Evolutionary conservation across 2,888 invertebrate species (phyloP).

Genomic region (Cyrtodaria siliqua): DNA sequence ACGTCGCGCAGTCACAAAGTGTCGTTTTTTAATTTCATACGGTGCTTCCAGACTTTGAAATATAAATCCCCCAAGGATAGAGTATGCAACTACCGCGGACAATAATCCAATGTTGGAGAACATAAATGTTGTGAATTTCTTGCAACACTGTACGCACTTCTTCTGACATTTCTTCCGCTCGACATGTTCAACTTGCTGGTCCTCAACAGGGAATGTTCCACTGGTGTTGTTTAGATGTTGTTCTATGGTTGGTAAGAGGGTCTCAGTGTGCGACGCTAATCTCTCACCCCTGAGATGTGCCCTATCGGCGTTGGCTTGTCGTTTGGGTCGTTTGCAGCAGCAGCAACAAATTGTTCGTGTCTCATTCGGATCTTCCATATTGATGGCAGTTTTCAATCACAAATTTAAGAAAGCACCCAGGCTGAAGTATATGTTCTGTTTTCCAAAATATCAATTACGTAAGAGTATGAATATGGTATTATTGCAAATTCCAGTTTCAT

Average conservation of each 20-base stretch:
- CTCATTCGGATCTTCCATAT: slow-evolving; percentile 9
- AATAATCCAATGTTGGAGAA: slow-evolving; percentile 98
- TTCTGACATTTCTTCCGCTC: slow-evolving; percentile 30
- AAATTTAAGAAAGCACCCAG: too few relatives aligned
- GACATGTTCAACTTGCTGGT: slow-evolving; percentile 2
- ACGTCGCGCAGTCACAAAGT: slow-evolving; percentile 61
- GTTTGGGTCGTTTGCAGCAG: slow-evolving; percentile 19
- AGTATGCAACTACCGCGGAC: slow-evolving; percentile 95
- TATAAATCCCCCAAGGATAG: slow-evolving; percentile 95
- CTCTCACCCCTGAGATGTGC: slow-evolving; percentile 8
- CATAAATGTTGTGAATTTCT: slow-evolving; percentile 94
- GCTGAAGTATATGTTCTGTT: too few relatives aligned
- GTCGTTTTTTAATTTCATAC: slow-evolving; percentile 69
- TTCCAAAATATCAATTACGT: too few relatives aligned
- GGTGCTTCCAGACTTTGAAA: slow-evolving; percentile 91
- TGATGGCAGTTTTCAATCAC: neutral
- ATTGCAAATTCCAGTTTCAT: too few relatives aligned
- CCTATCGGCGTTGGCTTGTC: neutral
- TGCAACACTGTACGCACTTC: slow-evolving; percentile 70
- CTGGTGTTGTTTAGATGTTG: neutral
- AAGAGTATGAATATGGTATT: too few relatives aligned
- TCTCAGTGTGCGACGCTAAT: slow-evolving; percentile 11
- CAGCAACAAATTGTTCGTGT: slow-evolving; percentile 16
- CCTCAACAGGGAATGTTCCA: slow-evolving; percentile 3
- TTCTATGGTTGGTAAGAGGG: slow-evolving; percentile 9